Evolutionary conservation across 23 tunicate genomes (phyloP).

Genomic region (Ascidia mentula): DNA sequence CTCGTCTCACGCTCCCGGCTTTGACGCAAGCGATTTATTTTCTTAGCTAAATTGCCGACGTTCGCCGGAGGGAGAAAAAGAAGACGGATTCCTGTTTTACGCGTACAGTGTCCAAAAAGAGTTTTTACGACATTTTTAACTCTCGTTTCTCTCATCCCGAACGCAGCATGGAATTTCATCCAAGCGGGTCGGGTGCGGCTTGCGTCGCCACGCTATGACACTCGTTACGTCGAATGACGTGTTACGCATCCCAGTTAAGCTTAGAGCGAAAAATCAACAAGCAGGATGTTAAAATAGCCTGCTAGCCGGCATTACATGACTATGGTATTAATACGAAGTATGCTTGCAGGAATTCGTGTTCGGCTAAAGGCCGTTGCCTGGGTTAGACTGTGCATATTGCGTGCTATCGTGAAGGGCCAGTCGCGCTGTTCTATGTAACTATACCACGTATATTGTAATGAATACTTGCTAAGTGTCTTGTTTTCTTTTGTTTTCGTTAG

Average conservation of each 20-base stretch:
- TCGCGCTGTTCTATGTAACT: not conserved
- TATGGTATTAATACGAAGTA: not conserved
- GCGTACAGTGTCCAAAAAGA: too few relatives aligned
- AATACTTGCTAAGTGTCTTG: not conserved
- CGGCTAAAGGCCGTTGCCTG: not conserved
- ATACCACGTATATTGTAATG: slow-evolving; percentile 9
- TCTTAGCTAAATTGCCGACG: not conserved
- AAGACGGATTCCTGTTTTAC: too few relatives aligned
- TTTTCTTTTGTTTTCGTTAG: not conserved
- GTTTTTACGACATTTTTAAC: too few relatives aligned
- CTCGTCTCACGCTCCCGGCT: not conserved
- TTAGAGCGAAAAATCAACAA: not conserved
- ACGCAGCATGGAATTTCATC: not conserved
- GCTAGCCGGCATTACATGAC: not conserved
- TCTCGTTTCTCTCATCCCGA: too few relatives aligned
- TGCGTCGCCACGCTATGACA: not conserved
- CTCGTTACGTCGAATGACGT: not conserved
- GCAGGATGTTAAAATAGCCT: not conserved
- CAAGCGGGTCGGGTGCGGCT: not conserved
- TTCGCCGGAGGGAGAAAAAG: not conserved
- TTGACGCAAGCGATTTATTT: slow-evolving; percentile 4
- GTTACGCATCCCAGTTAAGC: not conserved
- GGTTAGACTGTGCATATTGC: not conserved
- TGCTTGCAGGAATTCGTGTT: not conserved
- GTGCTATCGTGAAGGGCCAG: not conserved